phyloP scores from a whole-genome alignment of 2,797 vertebrate genomes.

The Podarcis lilfordi region DNA sequence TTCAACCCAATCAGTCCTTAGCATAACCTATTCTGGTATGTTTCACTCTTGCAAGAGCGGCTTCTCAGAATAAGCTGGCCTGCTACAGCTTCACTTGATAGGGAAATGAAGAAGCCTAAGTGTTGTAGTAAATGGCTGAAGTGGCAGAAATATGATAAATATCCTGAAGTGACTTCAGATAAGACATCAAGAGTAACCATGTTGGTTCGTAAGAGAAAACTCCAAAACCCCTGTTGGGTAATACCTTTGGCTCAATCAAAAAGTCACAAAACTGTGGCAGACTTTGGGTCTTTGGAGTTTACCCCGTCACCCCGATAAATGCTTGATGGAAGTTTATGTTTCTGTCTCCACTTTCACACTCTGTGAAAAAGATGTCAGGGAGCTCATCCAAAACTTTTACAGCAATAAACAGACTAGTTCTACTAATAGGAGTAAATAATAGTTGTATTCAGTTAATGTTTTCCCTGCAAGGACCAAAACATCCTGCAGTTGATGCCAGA shows the following conservation, averaged over 20 bases:
- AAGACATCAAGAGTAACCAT: no score
- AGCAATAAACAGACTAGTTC: conserved; percentile 14
- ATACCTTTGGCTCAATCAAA: no score
- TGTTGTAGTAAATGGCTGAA: not conserved
- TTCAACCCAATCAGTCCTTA: not conserved
- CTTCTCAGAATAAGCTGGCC: not conserved
- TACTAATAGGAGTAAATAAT: conserved; percentile 6
- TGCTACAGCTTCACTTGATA: not conserved
- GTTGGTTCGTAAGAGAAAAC: no score
- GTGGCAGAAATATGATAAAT: not conserved
- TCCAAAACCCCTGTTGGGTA: no score
- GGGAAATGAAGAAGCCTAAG: not conserved
- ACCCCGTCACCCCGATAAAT: no score
- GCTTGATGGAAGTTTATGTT: not conserved
- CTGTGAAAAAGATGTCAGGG: not conserved
- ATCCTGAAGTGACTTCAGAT: not conserved
- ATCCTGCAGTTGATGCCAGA: not conserved
- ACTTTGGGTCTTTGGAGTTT: no score
- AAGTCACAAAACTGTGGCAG: no score
- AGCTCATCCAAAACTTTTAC: conserved; percentile 3
- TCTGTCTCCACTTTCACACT: not conserved
- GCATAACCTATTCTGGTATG: not conserved
- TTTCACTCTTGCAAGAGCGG: not conserved
- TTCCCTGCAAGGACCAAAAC: not conserved
- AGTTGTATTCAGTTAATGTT: not conserved